These are phyloP conservation scores for Pangasianodon hypophthalmus DNA, from an alignment of 2,113 vertebrate genomes.

Conservation along the genomic window DNA sequence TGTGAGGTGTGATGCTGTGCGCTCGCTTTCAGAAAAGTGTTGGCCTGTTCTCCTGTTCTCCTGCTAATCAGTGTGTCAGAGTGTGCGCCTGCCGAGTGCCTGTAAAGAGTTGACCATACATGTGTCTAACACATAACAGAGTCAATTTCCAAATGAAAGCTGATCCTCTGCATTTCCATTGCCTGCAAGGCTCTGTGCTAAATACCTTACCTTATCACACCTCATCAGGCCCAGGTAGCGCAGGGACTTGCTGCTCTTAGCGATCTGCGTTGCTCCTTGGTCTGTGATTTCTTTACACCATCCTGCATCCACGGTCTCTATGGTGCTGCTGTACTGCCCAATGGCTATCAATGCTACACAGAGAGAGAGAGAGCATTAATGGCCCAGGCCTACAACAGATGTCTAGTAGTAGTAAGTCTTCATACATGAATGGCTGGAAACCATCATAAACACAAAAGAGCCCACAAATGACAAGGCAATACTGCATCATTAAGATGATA, in stretches of 20 bases:
- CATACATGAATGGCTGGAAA: neutral
- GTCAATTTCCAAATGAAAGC: neutral
- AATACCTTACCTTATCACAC: conserved; percentile 91
- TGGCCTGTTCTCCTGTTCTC: neutral
- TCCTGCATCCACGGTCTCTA: conserved; percentile 96
- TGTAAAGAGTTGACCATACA: neutral
- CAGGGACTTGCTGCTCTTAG: conserved; percentile 95
- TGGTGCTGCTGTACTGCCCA: conserved; percentile 92
- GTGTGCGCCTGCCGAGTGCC: neutral
- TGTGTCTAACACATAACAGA: neutral
- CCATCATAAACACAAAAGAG: neutral
- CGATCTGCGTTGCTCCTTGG: conserved; percentile 93
- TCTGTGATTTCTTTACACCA: conserved; percentile 99
- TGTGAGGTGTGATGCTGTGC: neutral
- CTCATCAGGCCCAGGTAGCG: conserved; percentile 96
- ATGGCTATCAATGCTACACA: conserved; percentile 92
- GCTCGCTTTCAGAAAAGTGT: neutral
- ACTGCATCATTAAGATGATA: neutral
- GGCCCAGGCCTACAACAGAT: neutral
- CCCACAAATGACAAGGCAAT: neutral
- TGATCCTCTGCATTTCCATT: neutral
- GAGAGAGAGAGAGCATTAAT: neutral
- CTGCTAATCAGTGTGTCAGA: neutral
- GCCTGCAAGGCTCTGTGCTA: neutral
- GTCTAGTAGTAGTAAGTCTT: neutral